Percentiles rank a stretch among this genome's conserved stretches.
These are phyloP conservation scores for Lissonota sp. DNA, from an alignment of 2,888 invertebrate species.

Conservation along the genomic window DNA sequence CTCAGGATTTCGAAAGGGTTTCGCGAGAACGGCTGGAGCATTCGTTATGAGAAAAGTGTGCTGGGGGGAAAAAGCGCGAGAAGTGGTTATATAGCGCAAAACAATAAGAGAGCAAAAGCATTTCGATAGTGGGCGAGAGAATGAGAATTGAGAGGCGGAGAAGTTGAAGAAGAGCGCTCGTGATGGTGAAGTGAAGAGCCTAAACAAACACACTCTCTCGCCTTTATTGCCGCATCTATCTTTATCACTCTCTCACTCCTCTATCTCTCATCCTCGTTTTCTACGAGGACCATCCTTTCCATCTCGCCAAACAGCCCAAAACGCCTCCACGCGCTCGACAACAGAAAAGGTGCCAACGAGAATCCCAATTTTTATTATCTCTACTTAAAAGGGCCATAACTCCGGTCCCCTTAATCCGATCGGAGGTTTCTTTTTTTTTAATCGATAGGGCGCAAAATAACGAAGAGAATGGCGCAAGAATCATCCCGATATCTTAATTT, in stretches of 20 bases:
- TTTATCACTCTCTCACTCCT: conserved; percentile 68
- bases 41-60: conserved; percentile 25
- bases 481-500: too few species aligned
- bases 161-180: conserved; percentile 60
- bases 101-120: conserved; percentile 42
- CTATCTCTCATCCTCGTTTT: conserved; percentile 27
- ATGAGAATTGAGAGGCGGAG: conserved; percentile 42
- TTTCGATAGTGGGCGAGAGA: conserved; percentile 39
- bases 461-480: conserved; percentile 17
- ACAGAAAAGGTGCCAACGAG: conserved; percentile 52
- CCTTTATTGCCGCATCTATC: conserved; percentile 81
- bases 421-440: not conserved
- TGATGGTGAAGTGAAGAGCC: conserved; percentile 78
- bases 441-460: conserved; percentile 7
- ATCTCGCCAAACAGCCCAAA: conserved; percentile 12
- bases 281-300: conserved; percentile 28
- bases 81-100: conserved; percentile 6
- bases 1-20: conserved; percentile 2
- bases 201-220: conserved; percentile 82
- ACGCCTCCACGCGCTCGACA: conserved; percentile 60
- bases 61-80: conserved; percentile 37
- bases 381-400: not conserved
- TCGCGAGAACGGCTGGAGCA: conserved; percentile 22
- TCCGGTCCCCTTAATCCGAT: conserved; percentile 22
- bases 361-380: conserved; percentile 54